Evolutionary conservation across 2,888 invertebrate species (phyloP).

Genomic region (Lepidocyrtoides sp.): DNA sequence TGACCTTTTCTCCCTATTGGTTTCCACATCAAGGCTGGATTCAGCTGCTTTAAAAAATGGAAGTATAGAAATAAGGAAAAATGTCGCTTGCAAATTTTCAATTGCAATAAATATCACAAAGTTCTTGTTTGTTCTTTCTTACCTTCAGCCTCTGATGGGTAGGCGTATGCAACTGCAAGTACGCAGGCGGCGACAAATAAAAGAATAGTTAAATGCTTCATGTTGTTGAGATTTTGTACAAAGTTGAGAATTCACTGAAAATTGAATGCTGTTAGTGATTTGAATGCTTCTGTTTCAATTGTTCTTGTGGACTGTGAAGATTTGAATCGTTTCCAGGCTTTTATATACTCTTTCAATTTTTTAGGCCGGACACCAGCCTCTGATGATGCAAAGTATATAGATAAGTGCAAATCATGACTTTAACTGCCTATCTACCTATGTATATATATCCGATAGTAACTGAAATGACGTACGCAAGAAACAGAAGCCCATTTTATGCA

Average conservation of each 20-base stretch:
- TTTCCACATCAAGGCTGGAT: too few relatives aligned
- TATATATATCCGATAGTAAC: background rate
- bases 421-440: background rate
- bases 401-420: background rate
- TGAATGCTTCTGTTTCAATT: background rate
- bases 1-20: too few relatives aligned
- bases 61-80: too few relatives aligned
- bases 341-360: constrained; percentile 31
- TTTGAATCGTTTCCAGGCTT: background rate
- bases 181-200: constrained; percentile 66
- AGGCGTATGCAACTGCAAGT: constrained; percentile 73
- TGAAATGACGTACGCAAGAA: constrained; percentile 20
- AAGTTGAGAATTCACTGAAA: background rate
- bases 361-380: background rate
- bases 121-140: too few relatives aligned
- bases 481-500: background rate
- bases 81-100: too few relatives aligned
- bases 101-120: too few relatives aligned
- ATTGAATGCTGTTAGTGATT: background rate
- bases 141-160: constrained; percentile 63
- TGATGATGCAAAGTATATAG: background rate
- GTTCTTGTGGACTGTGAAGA: constrained; percentile 62
- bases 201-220: constrained; percentile 60
- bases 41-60: too few relatives aligned
- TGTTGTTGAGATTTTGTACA: constrained; percentile 28